A percentile compares a stretch with the other conserved stretches of the same genome.
Conservation (phyloP, 2,888 invertebrate genomes). For the Drosophila nr. fundita region DNA sequence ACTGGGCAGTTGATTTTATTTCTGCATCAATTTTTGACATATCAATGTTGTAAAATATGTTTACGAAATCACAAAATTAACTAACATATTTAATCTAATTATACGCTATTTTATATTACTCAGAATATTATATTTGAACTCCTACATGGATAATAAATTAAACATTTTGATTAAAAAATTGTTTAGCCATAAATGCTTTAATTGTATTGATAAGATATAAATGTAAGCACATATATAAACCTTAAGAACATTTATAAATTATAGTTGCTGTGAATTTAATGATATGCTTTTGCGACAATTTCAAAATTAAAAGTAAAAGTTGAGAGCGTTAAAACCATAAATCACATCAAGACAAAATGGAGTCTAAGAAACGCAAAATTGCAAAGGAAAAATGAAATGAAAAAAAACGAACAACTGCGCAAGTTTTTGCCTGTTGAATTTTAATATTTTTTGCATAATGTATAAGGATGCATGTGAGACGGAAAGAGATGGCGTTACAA, state of each 20-base stretch:
- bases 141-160: background rate
- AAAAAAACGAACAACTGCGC: constrained; percentile 16
- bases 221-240: background rate
- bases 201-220: background rate
- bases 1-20: background rate
- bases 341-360: constrained; percentile 29
- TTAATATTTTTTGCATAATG: constrained; percentile 27
- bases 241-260: background rate
- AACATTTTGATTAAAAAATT: background rate
- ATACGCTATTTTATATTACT: background rate
- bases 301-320: constrained; percentile 12
- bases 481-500: constrained; percentile 20
- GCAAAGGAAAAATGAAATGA: background rate
- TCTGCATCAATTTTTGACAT: background rate
- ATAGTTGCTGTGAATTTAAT: background rate
- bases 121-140: background rate
- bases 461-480: constrained; percentile 7
- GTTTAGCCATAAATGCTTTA: background rate
- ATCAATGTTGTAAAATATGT: background rate
- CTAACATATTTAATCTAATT: background rate
- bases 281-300: background rate
- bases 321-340: constrained; percentile 1
- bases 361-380: constrained; percentile 1
- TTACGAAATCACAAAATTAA: background rate
- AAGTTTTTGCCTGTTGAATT: constrained; percentile 67